A percentile compares a stretch with the other conserved stretches of the same genome.
Evolutionary conservation across 2,888 invertebrate genomes (phyloP).

Genomic region (Halictus quadricinctus): DNA sequence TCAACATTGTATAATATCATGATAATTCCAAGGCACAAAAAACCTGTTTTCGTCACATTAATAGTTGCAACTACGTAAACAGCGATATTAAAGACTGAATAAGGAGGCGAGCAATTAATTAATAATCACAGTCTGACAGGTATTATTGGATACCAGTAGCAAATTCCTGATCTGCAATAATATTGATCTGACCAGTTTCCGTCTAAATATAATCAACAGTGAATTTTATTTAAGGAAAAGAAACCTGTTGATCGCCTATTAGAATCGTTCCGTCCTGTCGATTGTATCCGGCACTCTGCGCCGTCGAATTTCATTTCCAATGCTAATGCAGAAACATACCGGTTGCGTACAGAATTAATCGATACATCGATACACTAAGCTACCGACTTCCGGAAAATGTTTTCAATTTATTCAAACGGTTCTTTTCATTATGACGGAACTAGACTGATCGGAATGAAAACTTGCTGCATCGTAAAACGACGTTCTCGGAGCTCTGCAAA

Average conservation of each 20-base stretch:
- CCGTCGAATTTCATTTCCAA: slow-evolving; percentile 46
- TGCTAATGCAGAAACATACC: slow-evolving; percentile 21
- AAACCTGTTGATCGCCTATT: slow-evolving; percentile 52
- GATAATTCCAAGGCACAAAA: background rate
- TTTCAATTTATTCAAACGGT: slow-evolving; percentile 36
- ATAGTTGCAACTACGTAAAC: background rate
- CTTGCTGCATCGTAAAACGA: background rate
- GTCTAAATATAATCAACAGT: background rate
- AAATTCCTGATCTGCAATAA: background rate
- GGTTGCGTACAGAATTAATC: background rate
- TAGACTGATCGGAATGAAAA: background rate
- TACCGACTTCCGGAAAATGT: slow-evolving; percentile 38
- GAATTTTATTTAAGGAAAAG: slow-evolving; percentile 29
- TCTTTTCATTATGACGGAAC: background rate
- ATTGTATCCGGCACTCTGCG: background rate
- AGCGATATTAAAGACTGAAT: background rate
- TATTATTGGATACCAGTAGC: background rate
- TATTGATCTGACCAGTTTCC: too few species aligned
- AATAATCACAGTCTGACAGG: background rate
- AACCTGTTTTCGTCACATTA: background rate
- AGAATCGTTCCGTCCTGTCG: slow-evolving; percentile 10
- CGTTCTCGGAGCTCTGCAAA: slow-evolving; percentile 19
- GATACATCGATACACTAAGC: slow-evolving; percentile 9
- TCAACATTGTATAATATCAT: background rate
- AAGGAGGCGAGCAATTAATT: background rate